A percentile compares a stretch with the other conserved stretches of the same genome.
Evolutionary conservation across 2,797 vertebrate species (phyloP).

Genomic region (Numenius phaeopus): DNA sequence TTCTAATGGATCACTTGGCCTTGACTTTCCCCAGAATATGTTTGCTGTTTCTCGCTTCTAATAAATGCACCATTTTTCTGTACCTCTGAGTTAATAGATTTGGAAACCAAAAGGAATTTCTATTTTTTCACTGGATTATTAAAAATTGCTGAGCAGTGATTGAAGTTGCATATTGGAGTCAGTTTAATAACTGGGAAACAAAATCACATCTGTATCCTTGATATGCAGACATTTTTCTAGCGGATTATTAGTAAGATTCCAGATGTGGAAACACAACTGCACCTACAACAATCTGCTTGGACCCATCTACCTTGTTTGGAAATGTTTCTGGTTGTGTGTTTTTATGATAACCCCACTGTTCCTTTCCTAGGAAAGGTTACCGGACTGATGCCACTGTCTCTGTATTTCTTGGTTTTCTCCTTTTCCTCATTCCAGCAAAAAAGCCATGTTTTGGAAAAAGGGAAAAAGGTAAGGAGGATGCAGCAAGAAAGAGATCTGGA

Average conservation of each 20-base stretch:
- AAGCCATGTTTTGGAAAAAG: conserved; percentile 82
- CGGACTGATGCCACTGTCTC: conserved; percentile 96
- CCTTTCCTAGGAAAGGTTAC: conserved; percentile 90
- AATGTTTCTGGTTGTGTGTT: neutral
- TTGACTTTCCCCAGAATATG: neutral
- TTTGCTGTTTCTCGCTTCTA: neutral
- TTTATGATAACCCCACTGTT: neutral
- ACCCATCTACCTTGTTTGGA: neutral
- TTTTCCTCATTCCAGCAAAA: conserved; percentile 96
- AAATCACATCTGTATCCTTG: neutral
- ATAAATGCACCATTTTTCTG: neutral
- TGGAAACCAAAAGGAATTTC: neutral
- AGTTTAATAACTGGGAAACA: neutral
- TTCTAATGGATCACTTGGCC: neutral
- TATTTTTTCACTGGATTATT: neutral
- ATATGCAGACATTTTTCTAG: neutral
- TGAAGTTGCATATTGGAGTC: neutral
- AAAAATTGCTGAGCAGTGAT: neutral
- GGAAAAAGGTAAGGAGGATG: conserved; percentile 78
- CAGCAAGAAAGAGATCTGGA: neutral
- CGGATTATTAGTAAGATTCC: neutral
- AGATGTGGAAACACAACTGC: neutral
- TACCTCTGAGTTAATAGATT: neutral
- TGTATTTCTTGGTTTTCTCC: conserved; percentile 94
- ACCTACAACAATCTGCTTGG: neutral